Evolutionary conservation across 2,797 vertebrate species (phyloP).

Genomic region (Sebastes oblongus): DNA sequence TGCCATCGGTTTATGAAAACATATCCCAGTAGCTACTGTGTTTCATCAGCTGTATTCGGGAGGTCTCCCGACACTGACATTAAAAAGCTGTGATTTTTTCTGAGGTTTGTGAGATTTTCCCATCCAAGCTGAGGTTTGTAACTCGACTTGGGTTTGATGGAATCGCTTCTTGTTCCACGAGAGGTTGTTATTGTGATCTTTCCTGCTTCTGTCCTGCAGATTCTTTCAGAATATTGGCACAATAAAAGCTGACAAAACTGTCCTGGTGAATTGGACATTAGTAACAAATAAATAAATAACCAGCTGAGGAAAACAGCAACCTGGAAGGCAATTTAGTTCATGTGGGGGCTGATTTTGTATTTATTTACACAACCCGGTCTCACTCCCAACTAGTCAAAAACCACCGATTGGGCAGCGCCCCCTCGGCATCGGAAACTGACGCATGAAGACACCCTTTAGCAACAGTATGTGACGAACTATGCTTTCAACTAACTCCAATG

Average conservation of each 20-base stretch:
- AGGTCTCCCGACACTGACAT: conserved; percentile 2
- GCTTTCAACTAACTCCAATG: too few species aligned
- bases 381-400: too few species aligned
- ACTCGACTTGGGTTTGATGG: conserved; percentile 22
- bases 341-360: background rate
- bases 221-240: background rate
- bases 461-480: too few species aligned
- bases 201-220: conserved; percentile 8
- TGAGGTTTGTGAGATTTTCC: background rate
- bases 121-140: conserved; percentile 8
- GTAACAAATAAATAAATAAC: conserved; percentile 3
- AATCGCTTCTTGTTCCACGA: background rate
- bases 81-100: background rate
- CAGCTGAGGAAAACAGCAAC: background rate
- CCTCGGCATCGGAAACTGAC: too few species aligned
- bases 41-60: conserved; percentile 37
- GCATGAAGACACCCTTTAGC: too few species aligned
- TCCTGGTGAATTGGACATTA: background rate
- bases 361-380: background rate
- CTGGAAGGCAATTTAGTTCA: background rate
- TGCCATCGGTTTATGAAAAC: conserved; percentile 41
- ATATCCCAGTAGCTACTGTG: conserved; percentile 14
- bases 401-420: too few species aligned
- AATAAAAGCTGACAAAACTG: background rate
- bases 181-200: background rate